Conservation (phyloP, 2,888 invertebrate species). For the Neoaliturus tenellus region DNA sequence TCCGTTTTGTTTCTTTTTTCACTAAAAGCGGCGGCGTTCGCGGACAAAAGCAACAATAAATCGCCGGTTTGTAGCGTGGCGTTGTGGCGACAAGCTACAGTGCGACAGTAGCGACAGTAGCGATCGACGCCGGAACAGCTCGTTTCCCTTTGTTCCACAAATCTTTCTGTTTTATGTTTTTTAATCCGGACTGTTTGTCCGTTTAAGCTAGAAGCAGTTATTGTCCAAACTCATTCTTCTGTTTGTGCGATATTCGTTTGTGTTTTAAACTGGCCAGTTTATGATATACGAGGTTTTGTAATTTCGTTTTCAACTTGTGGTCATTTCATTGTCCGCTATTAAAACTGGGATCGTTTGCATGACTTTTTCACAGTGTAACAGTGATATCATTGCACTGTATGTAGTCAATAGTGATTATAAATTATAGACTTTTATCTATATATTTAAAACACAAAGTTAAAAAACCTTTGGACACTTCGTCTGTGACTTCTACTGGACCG, state of each 20-base stretch:
- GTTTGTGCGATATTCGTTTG: slow-evolving; percentile 9
- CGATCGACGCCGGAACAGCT: slow-evolving; percentile 45
- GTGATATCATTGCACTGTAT: too few species aligned
- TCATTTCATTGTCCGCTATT: slow-evolving; percentile 2
- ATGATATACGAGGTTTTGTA: not conserved
- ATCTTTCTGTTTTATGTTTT: slow-evolving; percentile 46
- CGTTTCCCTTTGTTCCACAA: slow-evolving; percentile 32
- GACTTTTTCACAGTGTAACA: not conserved
- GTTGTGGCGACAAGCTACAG: too few species aligned
- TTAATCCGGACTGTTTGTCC: slow-evolving; percentile 31
- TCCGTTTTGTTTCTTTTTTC: slow-evolving; percentile 31
- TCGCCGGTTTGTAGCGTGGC: slow-evolving; percentile 14
- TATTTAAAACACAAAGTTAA: too few species aligned
- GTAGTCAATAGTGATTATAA: too few species aligned
- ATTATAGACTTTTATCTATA: too few species aligned
- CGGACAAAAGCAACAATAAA: slow-evolving; percentile 9
- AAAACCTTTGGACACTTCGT: too few species aligned
- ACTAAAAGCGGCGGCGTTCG: not conserved
- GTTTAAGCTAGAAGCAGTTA: slow-evolving; percentile 38
- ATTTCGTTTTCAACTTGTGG: not conserved
- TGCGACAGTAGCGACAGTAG: not conserved
- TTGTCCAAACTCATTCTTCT: slow-evolving; percentile 10
- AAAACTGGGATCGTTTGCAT: not conserved
- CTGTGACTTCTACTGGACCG: too few species aligned
- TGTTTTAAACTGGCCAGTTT: slow-evolving; percentile 28